Conservation (phyloP, 2,888 invertebrate genomes). For the Synanthedon andrenaeformis region DNA sequence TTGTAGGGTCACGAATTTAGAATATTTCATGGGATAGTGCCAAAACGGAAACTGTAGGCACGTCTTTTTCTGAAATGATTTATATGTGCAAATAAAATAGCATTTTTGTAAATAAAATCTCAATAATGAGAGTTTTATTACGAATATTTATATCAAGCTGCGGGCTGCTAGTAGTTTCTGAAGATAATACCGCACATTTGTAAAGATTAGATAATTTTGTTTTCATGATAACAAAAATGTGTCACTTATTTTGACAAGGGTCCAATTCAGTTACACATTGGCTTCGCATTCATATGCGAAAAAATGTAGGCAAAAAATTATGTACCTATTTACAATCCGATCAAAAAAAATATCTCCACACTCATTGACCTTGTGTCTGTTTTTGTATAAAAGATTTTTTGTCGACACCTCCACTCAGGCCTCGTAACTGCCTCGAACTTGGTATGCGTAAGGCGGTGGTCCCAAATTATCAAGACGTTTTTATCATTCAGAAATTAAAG, state of each 20-base stretch:
- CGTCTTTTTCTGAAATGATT: no score
- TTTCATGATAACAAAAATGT: not conserved
- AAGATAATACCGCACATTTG: not conserved
- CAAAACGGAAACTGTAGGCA: no score
- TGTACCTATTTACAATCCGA: not conserved
- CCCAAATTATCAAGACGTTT: not conserved
- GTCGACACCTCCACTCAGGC: conserved; percentile 11
- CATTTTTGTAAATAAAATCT: no score
- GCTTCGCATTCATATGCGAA: not conserved
- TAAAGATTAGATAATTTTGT: not conserved
- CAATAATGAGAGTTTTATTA: no score
- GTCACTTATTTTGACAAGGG: not conserved
- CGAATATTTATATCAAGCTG: no score
- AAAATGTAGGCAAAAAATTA: not conserved
- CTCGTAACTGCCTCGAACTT: conserved; percentile 11
- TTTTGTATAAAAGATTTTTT: conserved; percentile 19
- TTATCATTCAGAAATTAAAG: not conserved
- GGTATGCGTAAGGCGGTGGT: conserved; percentile 11
- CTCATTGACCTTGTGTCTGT: conserved; percentile 24
- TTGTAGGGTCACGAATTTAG: not conserved
- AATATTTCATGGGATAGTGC: no score
- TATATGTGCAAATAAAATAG: no score
- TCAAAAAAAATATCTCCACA: not conserved
- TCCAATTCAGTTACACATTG: not conserved
- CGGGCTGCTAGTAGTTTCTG: no score